Percentiles rank a stretch among this genome's conserved stretches.
phyloP scores from a whole-genome alignment of 2,888 invertebrate genomes.

The Nomada lathburiana region DNA sequence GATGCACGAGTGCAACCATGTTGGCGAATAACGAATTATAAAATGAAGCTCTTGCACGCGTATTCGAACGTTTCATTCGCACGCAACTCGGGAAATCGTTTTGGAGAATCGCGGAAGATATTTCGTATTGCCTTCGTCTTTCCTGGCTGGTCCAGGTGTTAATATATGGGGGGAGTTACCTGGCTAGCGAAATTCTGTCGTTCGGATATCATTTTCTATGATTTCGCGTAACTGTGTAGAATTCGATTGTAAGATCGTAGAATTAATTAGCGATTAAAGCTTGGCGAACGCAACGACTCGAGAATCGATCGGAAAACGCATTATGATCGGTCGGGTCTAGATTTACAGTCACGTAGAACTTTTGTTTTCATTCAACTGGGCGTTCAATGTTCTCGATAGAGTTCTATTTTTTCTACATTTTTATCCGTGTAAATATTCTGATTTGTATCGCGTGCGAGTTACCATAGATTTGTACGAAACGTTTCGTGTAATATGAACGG shows the following conservation, averaged over 20 bases:
- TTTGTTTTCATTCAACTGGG: neutral
- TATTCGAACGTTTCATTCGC: neutral
- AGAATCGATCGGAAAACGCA: neutral
- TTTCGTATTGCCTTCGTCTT: constrained; percentile 33
- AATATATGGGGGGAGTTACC: too few species aligned
- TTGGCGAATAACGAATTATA: neutral
- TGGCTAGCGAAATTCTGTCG: neutral
- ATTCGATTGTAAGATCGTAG: neutral
- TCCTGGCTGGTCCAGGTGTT: constrained; percentile 69
- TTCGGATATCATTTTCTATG: neutral
- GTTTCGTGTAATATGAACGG: constrained; percentile 17
- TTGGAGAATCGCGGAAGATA: constrained; percentile 4
- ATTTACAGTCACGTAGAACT: neutral
- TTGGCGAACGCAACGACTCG: neutral
- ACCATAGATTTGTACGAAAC: constrained; percentile 17
- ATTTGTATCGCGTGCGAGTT: constrained; percentile 11
- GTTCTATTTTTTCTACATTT: constrained; percentile 37
- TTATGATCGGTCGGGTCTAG: constrained; percentile 34
- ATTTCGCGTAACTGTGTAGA: neutral
- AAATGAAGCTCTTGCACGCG: neutral
- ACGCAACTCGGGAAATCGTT: neutral
- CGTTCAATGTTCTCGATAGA: constrained; percentile 10
- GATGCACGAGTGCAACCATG: neutral
- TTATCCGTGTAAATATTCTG: constrained; percentile 5
- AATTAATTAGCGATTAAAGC: neutral